Base-by-base conservation (phyloP, 2,888 invertebrate species). In the Cephus runcator region DNA sequence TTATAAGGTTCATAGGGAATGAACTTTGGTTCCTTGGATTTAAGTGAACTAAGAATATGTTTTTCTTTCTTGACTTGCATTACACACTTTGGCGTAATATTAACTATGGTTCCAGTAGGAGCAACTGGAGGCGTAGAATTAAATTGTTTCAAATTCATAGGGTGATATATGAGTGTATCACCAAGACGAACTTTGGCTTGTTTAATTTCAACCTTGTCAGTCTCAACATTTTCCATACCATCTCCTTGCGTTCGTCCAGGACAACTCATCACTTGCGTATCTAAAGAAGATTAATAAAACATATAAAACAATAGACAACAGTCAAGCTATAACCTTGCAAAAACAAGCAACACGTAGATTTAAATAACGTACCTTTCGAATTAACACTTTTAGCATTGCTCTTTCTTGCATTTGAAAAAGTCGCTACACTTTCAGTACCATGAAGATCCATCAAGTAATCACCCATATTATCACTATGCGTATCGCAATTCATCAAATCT, bases 1-100 rank as follows among this genome's bases (percentile, higher is more conserved):
- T 97, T 95, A 88, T 97, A 97, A 0, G 97, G 97, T 88, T 98
- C 97, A 85, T 96, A 97, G 0, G 97, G 97, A 68, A 98, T 94
- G 91, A 97, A 97, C 88, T 96, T 97, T 0, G 97, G 96, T 83
- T 95, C 95, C 86, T 93, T 93, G 1, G 92, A 91, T 87, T 95
- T 95, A 15, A 94, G 91, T 75, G 90, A 89, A 81, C 85, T 86
- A 6, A 89, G 80, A 35, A 91, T 85, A 75, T 86, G 86, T 69
- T 86, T 92, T 75, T 93, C 93, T 85, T 93, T 94, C 83, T 93
- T 94, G 73, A 93, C 93, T 30, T 93, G 92, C 77, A 92, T 93
- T 68, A 95, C 92, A 81, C 94, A 92, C 85, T 94, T 94, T 15
- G 96, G 95, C 75, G 95, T 92, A 77, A 95, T 90, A 83, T 93